These are phyloP conservation scores for Apamea crenata DNA, from an alignment of 2,888 invertebrate species.

Conservation along the genomic window DNA sequence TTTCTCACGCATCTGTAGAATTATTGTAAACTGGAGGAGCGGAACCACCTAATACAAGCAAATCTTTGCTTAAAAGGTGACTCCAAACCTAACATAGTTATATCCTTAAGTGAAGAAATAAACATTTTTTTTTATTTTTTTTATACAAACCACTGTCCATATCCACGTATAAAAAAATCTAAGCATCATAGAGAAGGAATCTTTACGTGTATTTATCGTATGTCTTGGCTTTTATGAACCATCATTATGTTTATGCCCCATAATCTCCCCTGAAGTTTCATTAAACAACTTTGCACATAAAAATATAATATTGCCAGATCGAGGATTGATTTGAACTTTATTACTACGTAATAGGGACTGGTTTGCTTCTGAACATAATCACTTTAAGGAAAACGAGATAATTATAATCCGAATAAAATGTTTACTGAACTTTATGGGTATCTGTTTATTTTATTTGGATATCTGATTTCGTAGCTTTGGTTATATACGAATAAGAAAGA, in stretches of 20 bases:
- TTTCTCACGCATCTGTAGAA: no score
- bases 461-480: conserved; percentile 13
- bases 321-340: conserved; percentile 64
- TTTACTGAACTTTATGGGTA: conserved; percentile 31
- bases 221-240: conserved; percentile 69
- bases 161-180: conserved; percentile 63
- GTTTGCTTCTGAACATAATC: conserved; percentile 28
- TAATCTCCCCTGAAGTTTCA: conserved; percentile 72
- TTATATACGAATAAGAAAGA: conserved; percentile 15
- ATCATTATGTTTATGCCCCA: conserved; percentile 76
- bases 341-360: conserved; percentile 39
- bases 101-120: no score
- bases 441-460: conserved; percentile 42
- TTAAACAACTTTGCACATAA: conserved; percentile 69
- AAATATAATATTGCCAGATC: conserved; percentile 55
- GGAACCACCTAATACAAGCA: no score
- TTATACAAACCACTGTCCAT: conserved; percentile 53
- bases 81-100: no score
- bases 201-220: conserved; percentile 67
- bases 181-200: conserved; percentile 64
- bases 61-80: no score
- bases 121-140: no score
- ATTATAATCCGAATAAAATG: conserved; percentile 33
- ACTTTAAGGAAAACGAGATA: conserved; percentile 36
- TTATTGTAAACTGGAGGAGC: no score